These are phyloP conservation scores for Choloepus hoffmanni DNA, from an alignment of 2,113 vertebrate genomes.

Conservation along the genomic window DNA sequence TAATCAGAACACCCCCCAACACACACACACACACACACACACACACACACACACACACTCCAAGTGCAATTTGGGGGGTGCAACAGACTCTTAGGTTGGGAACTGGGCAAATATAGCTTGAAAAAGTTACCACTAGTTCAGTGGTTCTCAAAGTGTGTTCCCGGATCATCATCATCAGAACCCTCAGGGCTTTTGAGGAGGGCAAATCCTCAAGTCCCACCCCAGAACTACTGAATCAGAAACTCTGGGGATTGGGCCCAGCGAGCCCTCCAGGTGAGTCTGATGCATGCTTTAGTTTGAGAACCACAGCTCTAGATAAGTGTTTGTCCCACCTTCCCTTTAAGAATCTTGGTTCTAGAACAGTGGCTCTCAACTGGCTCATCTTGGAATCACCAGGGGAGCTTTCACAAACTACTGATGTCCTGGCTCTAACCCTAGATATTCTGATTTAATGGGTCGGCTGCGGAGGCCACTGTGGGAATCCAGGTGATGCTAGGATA, in stretches of 20 bases:
- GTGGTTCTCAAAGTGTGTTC: background rate
- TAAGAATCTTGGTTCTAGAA: too few species aligned
- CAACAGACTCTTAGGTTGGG: background rate
- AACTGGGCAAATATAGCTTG: background rate
- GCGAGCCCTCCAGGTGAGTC: background rate
- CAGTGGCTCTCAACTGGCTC: too few species aligned
- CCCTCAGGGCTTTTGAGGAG: background rate
- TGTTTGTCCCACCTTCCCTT: too few species aligned
- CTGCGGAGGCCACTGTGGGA: background rate
- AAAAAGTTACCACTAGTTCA: background rate
- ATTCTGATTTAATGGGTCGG: background rate
- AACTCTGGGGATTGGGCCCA: accelerated
- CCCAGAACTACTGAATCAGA: background rate
- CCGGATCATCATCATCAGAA: background rate
- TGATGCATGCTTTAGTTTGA: background rate
- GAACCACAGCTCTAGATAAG: too few species aligned
- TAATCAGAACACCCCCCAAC: background rate
- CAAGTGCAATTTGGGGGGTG: background rate
- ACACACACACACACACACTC: background rate
- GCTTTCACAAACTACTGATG: too few species aligned
- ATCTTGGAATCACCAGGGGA: background rate
- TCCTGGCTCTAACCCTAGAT: background rate
- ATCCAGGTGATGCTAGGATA: too few species aligned
- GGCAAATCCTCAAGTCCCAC: background rate
- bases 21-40: background rate